These are phyloP conservation scores for Tethya wilhelma DNA, from an alignment of 37 sponge, comb jelly and placozoan species.

Conservation along the genomic window DNA sequence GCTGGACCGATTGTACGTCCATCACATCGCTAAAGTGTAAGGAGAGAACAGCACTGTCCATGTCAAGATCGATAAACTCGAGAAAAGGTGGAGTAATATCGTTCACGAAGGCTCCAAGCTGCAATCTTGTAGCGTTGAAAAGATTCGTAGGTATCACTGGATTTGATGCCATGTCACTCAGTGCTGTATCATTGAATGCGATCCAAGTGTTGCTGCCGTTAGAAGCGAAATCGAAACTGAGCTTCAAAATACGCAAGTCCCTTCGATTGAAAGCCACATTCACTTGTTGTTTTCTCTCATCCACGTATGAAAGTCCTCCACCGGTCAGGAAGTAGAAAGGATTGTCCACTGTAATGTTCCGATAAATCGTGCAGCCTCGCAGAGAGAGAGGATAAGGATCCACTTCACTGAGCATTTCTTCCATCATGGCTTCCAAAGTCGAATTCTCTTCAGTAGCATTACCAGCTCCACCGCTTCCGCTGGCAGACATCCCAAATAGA, in stretches of 20 bases:
- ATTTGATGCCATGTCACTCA: constrained; percentile 74
- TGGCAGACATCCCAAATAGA: background rate
- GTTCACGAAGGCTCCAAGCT: constrained; percentile 35
- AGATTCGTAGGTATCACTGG: constrained; percentile 57
- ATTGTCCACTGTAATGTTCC: constrained; percentile 34
- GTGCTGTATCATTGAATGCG: constrained; percentile 58
- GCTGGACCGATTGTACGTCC: constrained; percentile 50
- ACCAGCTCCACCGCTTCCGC: background rate
- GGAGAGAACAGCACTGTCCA: constrained; percentile 64
- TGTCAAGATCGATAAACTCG: constrained; percentile 63
- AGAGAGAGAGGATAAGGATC: constrained; percentile 61
- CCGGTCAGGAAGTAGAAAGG: constrained; percentile 70
- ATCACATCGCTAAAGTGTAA: constrained; percentile 86
- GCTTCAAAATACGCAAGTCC: constrained; percentile 73
- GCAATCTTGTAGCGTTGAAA: constrained; percentile 52
- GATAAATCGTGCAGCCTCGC: constrained; percentile 50
- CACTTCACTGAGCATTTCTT: background rate
- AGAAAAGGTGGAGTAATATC: constrained; percentile 77
- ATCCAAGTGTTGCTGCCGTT: constrained; percentile 62
- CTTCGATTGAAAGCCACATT: constrained; percentile 57
- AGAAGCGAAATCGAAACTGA: constrained; percentile 51
- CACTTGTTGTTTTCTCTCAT: constrained; percentile 69
- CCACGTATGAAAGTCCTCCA: constrained; percentile 65
- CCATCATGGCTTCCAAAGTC: background rate
- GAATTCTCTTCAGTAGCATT: background rate